Conservation (phyloP, 1,140 invertebrate genomes). For the Pollicipes pollicipes region DNA sequence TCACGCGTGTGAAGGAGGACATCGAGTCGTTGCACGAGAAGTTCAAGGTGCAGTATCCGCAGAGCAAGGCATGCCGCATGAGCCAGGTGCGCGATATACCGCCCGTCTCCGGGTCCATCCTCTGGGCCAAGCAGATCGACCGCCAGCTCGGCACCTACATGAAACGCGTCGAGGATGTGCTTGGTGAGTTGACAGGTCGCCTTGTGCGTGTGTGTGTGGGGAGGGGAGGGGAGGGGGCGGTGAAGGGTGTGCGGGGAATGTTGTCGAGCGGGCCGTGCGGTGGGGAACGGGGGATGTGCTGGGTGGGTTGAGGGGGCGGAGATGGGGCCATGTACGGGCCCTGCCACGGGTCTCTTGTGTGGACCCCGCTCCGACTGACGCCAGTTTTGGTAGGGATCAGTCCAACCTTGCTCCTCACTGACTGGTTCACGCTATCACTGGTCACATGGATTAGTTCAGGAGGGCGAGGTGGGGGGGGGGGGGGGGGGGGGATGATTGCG, state of each 20-base stretch:
- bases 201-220: too few relatives aligned
- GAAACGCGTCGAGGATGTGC: constrained; percentile 87
- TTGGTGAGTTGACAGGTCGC: constrained; percentile 39
- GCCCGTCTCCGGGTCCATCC: constrained; percentile 89
- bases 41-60: constrained; percentile 89
- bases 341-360: too few relatives aligned
- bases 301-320: constrained; percentile 29
- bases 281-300: constrained; percentile 16
- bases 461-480: too few relatives aligned
- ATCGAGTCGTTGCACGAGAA: constrained; percentile 95
- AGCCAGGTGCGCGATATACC: constrained; percentile 83
- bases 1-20: constrained; percentile 97
- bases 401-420: too few relatives aligned
- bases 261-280: not conserved
- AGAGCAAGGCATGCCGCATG: constrained; percentile 78
- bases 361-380: too few relatives aligned
- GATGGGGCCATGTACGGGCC: too few relatives aligned
- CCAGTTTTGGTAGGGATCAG: too few relatives aligned
- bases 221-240: too few relatives aligned
- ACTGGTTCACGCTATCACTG: too few relatives aligned
- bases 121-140: constrained; percentile 98
- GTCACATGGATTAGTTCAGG: too few relatives aligned
- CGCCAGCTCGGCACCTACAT: constrained; percentile 93
- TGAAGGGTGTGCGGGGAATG: not conserved
- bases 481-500: too few relatives aligned